Percentiles rank a stretch among this genome's conserved stretches.
Evolutionary conservation across 1,140 invertebrate genomes (phyloP).

Genomic region (Cataglyphis hispanica): DNA sequence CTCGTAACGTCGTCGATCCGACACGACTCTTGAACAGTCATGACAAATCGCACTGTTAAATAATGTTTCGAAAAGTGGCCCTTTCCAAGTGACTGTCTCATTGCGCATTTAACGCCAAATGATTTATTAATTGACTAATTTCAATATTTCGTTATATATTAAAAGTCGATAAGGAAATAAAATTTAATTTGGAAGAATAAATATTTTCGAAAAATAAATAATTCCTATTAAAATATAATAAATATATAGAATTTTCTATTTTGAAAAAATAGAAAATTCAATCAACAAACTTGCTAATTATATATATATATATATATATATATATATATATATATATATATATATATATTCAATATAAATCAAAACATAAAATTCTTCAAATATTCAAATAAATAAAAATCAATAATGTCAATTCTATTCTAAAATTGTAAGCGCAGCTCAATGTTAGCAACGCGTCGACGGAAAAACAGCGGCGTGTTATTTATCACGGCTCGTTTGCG

Average conservation of each 20-base stretch:
- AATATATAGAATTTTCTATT: background rate
- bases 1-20: background rate
- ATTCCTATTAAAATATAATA: too few relatives aligned
- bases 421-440: background rate
- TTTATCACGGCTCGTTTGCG: slow-evolving; percentile 32
- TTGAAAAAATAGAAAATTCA: background rate
- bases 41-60: slow-evolving; percentile 2
- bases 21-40: slow-evolving; percentile 16
- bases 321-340: background rate
- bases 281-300: background rate
- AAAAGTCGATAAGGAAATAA: background rate
- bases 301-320: background rate
- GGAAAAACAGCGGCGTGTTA: slow-evolving; percentile 40
- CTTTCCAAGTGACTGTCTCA: background rate
- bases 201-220: too few relatives aligned
- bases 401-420: background rate
- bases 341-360: background rate
- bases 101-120: background rate
- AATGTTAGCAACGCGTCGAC: background rate
- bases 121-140: background rate
- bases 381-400: slow-evolving; percentile 10
- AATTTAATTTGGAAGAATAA: background rate
- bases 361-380: background rate
- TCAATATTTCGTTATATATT: background rate
- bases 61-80: background rate